Percentiles rank a stretch among this genome's conserved stretches.
phyloP scores from a whole-genome alignment of 2,888 invertebrate species.

The Empis livida region DNA sequence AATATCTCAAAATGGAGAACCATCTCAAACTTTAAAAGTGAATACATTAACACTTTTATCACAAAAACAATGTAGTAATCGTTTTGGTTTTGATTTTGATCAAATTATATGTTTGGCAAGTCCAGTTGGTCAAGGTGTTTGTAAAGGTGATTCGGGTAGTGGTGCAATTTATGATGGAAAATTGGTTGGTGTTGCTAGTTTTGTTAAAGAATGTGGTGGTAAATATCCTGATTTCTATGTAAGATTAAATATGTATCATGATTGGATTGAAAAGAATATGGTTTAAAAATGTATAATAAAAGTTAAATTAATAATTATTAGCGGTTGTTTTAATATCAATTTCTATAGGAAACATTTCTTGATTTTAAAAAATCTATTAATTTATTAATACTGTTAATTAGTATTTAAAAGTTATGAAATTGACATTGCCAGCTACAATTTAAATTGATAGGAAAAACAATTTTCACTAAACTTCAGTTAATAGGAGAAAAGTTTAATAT shows the following conservation, averaged over 20 bases:
- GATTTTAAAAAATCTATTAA: no score
- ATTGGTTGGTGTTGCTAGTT: slow-evolving; percentile 28
- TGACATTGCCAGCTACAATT: no score
- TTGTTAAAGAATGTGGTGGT: slow-evolving; percentile 23
- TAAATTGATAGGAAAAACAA: no score
- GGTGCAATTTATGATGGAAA: slow-evolving; percentile 22
- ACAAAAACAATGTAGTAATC: slow-evolving; percentile 16
- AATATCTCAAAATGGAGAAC: not conserved
- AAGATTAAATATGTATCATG: slow-evolving; percentile 13
- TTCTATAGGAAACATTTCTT: no score
- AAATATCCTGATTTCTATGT: slow-evolving; percentile 28
- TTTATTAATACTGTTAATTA: no score
- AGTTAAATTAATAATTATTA: no score
- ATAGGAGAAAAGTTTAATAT: no score
- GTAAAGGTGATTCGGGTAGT: slow-evolving; percentile 31
- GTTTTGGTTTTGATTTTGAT: slow-evolving; percentile 13
- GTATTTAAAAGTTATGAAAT: no score
- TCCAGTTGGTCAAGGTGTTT: slow-evolving; percentile 20
- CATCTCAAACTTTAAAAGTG: slow-evolving; percentile 2
- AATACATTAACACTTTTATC: slow-evolving; percentile 16
- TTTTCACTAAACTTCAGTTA: no score
- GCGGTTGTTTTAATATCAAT: no score
- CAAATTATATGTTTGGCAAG: slow-evolving; percentile 24
- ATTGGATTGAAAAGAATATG: not conserved
- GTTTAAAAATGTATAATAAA: not conserved